A percentile compares a stretch with the other conserved stretches of the same genome.
Evolutionary conservation across 1,140 invertebrate genomes (phyloP).

Genomic region (Cydia splendana): DNA sequence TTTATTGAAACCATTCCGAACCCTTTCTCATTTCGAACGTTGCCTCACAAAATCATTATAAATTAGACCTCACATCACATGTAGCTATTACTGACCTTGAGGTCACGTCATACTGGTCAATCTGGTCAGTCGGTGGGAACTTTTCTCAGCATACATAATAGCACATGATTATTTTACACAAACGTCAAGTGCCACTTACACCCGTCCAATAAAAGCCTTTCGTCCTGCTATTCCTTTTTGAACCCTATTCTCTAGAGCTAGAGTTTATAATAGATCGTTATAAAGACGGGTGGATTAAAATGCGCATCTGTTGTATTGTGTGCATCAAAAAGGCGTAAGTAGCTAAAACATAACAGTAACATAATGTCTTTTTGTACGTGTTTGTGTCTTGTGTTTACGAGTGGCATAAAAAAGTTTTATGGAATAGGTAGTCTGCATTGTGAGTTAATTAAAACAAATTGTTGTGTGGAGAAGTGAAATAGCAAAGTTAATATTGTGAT

Average conservation of each 20-base stretch:
- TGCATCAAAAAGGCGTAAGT: not conserved
- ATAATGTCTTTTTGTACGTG: not conserved
- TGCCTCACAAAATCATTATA: too few species aligned
- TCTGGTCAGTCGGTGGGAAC: too few species aligned
- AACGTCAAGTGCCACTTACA: not conserved
- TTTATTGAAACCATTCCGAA: too few species aligned
- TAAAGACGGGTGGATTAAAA: not conserved
- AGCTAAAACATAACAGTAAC: not conserved
- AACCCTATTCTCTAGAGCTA: not conserved
- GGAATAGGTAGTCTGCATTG: conserved; percentile 8
- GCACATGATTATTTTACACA: not conserved
- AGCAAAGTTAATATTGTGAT: not conserved
- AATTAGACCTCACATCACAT: too few species aligned
- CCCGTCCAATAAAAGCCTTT: not conserved
- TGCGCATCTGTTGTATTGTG: not conserved
- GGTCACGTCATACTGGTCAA: too few species aligned
- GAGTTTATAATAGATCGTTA: too few species aligned
- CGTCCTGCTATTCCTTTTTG: not conserved
- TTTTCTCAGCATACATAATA: too few species aligned
- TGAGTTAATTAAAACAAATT: conserved; percentile 7
- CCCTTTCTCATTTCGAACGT: too few species aligned
- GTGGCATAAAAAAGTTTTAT: conserved; percentile 8
- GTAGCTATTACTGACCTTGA: too few species aligned
- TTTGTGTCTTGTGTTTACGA: not conserved
- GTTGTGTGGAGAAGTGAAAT: not conserved